These are phyloP conservation scores for Chrysina gloriosa DNA, from an alignment of 2,888 invertebrate species.

Conservation along the genomic window DNA sequence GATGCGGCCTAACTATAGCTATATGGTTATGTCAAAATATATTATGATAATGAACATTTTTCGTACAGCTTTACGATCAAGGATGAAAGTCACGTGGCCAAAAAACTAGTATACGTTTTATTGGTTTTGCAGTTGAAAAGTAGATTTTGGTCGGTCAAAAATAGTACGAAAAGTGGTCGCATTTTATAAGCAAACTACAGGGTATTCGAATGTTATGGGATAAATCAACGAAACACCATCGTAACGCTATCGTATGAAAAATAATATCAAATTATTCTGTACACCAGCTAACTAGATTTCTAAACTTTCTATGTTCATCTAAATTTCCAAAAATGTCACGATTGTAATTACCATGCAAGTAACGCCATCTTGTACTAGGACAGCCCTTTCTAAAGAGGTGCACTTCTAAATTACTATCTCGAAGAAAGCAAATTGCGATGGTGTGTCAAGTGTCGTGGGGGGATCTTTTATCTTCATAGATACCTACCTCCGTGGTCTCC, in stretches of 20 bases:
- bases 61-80: neutral
- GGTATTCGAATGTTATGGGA: neutral
- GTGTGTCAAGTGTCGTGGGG: constrained; percentile 55
- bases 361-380: neutral
- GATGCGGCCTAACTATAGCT: constrained; percentile 46
- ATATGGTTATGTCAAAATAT: no score
- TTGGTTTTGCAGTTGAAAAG: no score
- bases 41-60: neutral
- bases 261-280: constrained; percentile 3
- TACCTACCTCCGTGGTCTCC: constrained; percentile 89
- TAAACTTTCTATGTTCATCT: neutral
- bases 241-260: constrained; percentile 48
- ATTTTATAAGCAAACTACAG: constrained; percentile 5
- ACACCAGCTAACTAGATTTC: constrained; percentile 14
- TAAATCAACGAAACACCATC: constrained; percentile 54
- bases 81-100: no score
- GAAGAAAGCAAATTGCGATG: constrained; percentile 64
- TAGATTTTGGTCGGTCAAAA: no score
- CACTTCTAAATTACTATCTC: neutral
- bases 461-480: constrained; percentile 27
- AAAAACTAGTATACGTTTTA: no score
- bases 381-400: neutral
- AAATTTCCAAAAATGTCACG: no score
- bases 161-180: neutral
- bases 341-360: constrained; percentile 11